These are phyloP conservation scores for Dynastes grantii DNA, from an alignment of 2,888 invertebrate genomes.

Conservation along the genomic window DNA sequence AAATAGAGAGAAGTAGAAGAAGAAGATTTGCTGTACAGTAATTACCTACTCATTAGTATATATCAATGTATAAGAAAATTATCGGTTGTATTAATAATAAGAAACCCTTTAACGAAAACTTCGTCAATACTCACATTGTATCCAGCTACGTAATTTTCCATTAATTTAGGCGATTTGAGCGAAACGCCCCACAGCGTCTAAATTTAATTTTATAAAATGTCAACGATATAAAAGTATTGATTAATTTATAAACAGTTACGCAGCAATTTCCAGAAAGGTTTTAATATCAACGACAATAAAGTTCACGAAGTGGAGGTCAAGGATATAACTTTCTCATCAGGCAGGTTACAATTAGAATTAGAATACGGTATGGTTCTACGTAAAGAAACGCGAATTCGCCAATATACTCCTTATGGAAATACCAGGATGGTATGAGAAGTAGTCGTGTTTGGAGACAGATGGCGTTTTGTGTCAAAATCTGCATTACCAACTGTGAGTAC, in stretches of 20 bases:
- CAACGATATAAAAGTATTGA: slow-evolving; percentile 28
- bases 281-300: neutral
- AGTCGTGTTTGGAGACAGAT: too few relatives aligned
- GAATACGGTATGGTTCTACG: neutral
- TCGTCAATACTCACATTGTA: neutral
- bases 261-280: slow-evolving; percentile 16
- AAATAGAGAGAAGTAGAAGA: too few relatives aligned
- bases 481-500: too few relatives aligned
- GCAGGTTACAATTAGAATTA: slow-evolving; percentile 22
- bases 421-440: too few relatives aligned
- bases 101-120: neutral
- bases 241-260: slow-evolving; percentile 34
- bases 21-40: too few relatives aligned
- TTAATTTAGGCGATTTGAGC: slow-evolving; percentile 14
- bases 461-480: too few relatives aligned
- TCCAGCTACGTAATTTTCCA: neutral
- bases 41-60: too few relatives aligned
- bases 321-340: slow-evolving; percentile 13
- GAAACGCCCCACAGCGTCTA: slow-evolving; percentile 15
- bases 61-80: too few relatives aligned
- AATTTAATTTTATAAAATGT: slow-evolving; percentile 35
- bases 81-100: too few relatives aligned
- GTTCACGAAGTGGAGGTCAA: slow-evolving; percentile 33
- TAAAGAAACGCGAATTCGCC: neutral
- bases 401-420: too few relatives aligned